A percentile compares a stretch with the other conserved stretches of the same genome.
Evolutionary conservation across 2,888 invertebrate species (phyloP).

Genomic region (Congeria kusceri): DNA sequence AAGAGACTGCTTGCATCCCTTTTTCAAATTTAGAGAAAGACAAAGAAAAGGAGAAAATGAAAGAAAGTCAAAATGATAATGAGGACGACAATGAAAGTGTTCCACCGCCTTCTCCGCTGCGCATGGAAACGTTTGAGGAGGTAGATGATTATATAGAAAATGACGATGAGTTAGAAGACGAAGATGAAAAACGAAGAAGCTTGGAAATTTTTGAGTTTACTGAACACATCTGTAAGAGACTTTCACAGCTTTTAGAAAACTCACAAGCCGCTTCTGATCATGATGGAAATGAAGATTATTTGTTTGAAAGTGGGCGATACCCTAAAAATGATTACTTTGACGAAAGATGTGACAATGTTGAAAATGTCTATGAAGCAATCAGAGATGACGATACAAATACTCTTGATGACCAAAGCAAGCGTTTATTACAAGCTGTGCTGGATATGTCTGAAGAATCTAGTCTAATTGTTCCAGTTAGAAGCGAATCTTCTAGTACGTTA

Average conservation of each 20-base stretch:
- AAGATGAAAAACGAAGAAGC: constrained; percentile 56
- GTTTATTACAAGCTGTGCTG: not conserved
- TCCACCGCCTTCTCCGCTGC: constrained; percentile 76
- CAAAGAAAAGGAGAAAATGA: constrained; percentile 8
- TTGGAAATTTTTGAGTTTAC: constrained; percentile 66
- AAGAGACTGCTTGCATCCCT: not conserved
- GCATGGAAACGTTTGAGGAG: constrained; percentile 63
- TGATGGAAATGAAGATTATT: constrained; percentile 9
- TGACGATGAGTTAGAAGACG: constrained; percentile 41
- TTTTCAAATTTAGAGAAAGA: not conserved
- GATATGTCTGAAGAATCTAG: constrained; percentile 2
- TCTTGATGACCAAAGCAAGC: not conserved
- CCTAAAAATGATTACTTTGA: not conserved
- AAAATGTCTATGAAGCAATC: constrained; percentile 25
- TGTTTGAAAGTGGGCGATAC: constrained; percentile 4
- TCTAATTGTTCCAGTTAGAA: constrained; percentile 10
- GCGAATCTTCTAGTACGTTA: constrained; percentile 43
- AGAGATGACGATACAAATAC: not conserved
- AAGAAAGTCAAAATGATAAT: constrained; percentile 1
- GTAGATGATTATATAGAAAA: constrained; percentile 65
- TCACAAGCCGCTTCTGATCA: constrained; percentile 5
- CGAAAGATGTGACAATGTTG: not conserved
- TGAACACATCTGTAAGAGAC: constrained; percentile 72
- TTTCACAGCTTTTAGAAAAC: constrained; percentile 74
- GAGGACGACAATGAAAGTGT: constrained; percentile 43